Percentiles rank a stretch among this genome's conserved stretches.
phyloP scores from a whole-genome alignment of 1,140 invertebrate genomes.

The Euwallacea fornicatus region DNA sequence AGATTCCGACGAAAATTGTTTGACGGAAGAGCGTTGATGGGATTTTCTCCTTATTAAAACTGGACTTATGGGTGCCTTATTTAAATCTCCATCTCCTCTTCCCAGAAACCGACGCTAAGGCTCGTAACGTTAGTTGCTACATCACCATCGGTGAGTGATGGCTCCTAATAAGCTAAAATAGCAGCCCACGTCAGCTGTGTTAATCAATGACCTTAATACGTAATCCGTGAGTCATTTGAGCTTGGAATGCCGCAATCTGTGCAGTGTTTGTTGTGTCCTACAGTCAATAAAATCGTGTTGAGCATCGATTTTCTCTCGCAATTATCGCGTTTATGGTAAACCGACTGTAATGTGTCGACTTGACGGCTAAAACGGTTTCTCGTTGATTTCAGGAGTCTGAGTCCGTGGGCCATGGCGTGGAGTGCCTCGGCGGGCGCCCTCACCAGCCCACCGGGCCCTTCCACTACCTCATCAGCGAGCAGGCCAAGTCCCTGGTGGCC shows the following conservation, averaged over 20 bases:
- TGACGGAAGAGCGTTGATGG: not conserved
- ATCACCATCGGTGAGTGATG: constrained; percentile 5
- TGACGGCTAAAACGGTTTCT: not conserved
- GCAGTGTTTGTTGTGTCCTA: not conserved
- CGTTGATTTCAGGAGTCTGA: constrained; percentile 28
- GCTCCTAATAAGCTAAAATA: constrained; percentile 5
- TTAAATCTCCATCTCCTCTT: not conserved
- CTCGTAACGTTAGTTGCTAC: not conserved
- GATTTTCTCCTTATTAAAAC: not conserved
- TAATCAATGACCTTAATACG: constrained; percentile 22
- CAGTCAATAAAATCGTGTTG: not conserved
- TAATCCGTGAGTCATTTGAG: constrained; percentile 28
- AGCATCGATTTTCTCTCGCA: not conserved
- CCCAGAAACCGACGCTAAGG: not conserved
- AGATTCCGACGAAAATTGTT: not conserved
- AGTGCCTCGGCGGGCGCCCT: constrained; percentile 67
- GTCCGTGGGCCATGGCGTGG: constrained; percentile 63
- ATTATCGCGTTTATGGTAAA: not conserved
- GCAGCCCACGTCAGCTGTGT: constrained; percentile 13
- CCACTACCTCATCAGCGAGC: constrained; percentile 78
- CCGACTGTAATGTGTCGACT: not conserved
- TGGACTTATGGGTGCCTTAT: not conserved
- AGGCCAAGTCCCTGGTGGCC: constrained; percentile 77
- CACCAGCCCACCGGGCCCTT: constrained; percentile 63
- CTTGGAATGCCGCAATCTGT: constrained; percentile 16